Evolutionary conservation across 53 echinoderm and acorn worm genomes (phyloP).

Genomic region (Echinarachnius parma): DNA sequence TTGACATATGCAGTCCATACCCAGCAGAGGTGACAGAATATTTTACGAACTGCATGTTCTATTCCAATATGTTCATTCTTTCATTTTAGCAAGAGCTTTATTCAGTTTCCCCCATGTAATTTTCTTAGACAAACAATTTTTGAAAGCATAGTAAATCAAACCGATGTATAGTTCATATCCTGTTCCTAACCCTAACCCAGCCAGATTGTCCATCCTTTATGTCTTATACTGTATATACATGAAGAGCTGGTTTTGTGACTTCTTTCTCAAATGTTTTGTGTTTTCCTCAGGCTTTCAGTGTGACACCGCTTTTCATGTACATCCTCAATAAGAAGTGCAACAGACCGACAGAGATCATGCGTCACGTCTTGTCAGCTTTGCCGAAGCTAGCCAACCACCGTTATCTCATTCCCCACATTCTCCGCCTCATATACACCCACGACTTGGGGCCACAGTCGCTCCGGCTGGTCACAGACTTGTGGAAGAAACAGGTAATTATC

Average conservation of each 20-base stretch:
- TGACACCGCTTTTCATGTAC: conserved; percentile 4
- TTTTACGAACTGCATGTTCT: too few relatives aligned
- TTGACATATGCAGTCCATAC: not conserved
- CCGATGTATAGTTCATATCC: too few relatives aligned
- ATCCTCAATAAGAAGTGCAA: not conserved
- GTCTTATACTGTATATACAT: too few relatives aligned
- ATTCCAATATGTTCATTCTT: too few relatives aligned
- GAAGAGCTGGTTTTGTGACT: too few relatives aligned
- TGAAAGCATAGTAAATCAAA: too few relatives aligned
- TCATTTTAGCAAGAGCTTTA: too few relatives aligned
- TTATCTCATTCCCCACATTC: not conserved
- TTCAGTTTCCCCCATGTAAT: too few relatives aligned
- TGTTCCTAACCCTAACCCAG: too few relatives aligned
- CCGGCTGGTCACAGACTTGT: conserved; percentile 15
- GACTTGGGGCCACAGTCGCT: conserved; percentile 2
- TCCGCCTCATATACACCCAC: not conserved
- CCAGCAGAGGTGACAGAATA: conserved; percentile 6
- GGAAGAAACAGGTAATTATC: conserved; percentile 27
- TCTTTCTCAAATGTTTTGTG: not conserved
- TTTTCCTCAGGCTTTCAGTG: conserved; percentile 2
- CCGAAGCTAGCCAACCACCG: conserved; percentile 24
- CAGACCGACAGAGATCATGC: not conserved
- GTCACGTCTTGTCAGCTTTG: not conserved
- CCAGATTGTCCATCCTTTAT: too few relatives aligned
- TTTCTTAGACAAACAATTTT: too few relatives aligned